Evolutionary conservation across 2,888 invertebrate genomes (phyloP).

Genomic region (Idaea dimidiata): DNA sequence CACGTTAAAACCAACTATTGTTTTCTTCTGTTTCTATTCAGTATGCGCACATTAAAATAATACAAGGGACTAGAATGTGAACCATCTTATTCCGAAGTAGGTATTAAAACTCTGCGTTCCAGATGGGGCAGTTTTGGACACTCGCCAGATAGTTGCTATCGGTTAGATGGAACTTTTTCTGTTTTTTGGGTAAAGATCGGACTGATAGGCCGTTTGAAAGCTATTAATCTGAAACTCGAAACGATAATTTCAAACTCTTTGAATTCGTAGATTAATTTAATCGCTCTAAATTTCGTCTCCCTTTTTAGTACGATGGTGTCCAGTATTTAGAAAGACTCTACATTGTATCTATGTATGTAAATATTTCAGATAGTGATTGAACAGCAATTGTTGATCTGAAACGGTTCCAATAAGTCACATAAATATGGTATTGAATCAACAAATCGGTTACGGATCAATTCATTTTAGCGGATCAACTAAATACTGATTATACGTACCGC

Average conservation of each 20-base stretch:
- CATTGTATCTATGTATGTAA: too few species aligned
- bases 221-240: neutral
- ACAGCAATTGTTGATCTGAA: too few species aligned
- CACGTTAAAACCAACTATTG: neutral
- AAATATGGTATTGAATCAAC: too few species aligned
- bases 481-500: too few species aligned
- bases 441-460: too few species aligned
- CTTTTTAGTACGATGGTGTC: too few species aligned
- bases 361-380: too few species aligned
- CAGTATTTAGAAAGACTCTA: too few species aligned
- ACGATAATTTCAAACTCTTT: neutral
- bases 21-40: neutral
- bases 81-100: conserved; percentile 30
- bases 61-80: conserved; percentile 8
- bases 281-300: neutral
- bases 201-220: conserved; percentile 5
- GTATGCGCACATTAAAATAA: neutral
- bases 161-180: conserved; percentile 21
- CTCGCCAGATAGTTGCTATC: conserved; percentile 26
- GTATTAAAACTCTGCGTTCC: conserved; percentile 31
- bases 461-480: too few species aligned
- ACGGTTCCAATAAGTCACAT: too few species aligned
- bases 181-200: conserved; percentile 26
- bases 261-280: neutral
- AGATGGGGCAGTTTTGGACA: conserved; percentile 31